Percentiles rank a stretch among this genome's conserved stretches.
These are phyloP conservation scores for Acanthisitta chloris DNA, from an alignment of 2,113 vertebrate genomes.

Conservation along the genomic window DNA sequence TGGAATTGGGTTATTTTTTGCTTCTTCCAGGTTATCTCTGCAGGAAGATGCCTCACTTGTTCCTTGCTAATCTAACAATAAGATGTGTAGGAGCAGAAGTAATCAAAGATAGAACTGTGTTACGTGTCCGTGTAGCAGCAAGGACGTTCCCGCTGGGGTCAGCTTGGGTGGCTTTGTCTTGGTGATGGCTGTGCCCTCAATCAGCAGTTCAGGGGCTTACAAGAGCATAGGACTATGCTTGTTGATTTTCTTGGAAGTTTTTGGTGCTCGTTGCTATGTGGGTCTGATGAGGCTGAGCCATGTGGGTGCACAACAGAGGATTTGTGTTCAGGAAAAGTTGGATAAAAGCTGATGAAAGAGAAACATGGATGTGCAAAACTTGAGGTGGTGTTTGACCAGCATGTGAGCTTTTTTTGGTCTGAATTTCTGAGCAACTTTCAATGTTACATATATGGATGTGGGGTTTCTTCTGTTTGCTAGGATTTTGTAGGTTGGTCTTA, in stretches of 20 bases:
- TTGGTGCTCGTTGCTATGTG: neutral
- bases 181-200: neutral
- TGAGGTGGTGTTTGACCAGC: neutral
- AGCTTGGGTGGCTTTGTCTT: neutral
- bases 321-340: neutral
- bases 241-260: neutral
- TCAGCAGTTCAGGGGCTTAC: neutral
- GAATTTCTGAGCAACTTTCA: neutral
- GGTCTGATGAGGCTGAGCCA: neutral
- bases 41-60: neutral
- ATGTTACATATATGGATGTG: neutral
- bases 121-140: rapidly evolving
- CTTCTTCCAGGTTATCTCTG: neutral
- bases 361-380: neutral
- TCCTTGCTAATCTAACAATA: neutral
- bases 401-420: neutral
- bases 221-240: rapidly evolving
- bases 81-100: rapidly evolving
- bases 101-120: neutral
- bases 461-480: neutral
- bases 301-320: neutral
- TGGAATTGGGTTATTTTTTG: neutral
- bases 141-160: neutral
- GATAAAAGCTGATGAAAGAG: neutral
- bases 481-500: neutral